These are phyloP conservation scores for Hippocampus abdominalis DNA, from an alignment of 2,113 vertebrate genomes.

Conservation along the genomic window DNA sequence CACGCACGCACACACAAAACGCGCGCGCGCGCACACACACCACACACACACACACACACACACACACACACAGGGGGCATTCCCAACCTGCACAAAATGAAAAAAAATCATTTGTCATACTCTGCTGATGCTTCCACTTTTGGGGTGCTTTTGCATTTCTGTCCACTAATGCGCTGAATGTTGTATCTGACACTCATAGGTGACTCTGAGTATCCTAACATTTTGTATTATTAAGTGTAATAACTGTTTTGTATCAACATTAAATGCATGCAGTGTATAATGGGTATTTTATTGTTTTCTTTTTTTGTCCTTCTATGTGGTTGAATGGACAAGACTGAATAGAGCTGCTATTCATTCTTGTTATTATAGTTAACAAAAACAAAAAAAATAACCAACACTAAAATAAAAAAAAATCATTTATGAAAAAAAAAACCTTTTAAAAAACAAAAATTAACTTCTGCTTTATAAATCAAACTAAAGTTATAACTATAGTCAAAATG, in stretches of 20 bases:
- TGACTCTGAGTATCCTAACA: neutral
- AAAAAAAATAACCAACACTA: too few species aligned
- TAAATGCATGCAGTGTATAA: neutral
- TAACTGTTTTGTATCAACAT: neutral
- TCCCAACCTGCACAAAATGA: slow-evolving; percentile 40
- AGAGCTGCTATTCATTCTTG: neutral
- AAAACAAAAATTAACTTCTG: too few species aligned
- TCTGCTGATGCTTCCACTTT: slow-evolving; percentile 30
- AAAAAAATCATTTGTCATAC: slow-evolving; percentile 12
- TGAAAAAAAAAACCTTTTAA: too few species aligned
- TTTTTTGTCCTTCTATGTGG: neutral
- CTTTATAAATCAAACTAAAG: too few species aligned
- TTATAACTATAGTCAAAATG: too few species aligned
- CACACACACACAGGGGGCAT: slow-evolving; percentile 48
- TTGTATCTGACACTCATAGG: neutral
- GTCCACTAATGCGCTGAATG: neutral
- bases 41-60: slow-evolving; percentile 39
- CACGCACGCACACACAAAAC: slow-evolving; percentile 17
- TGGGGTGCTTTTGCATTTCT: slow-evolving; percentile 21
- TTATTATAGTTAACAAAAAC: too few species aligned
- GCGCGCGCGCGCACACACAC: slow-evolving; percentile 19
- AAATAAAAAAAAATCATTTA: too few species aligned
- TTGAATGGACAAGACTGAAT: neutral
- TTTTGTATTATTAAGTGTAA: neutral
- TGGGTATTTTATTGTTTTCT: neutral